phyloP scores from a whole-genome alignment of 1,140 invertebrate genomes.

The Geopemphigus sp. region DNA sequence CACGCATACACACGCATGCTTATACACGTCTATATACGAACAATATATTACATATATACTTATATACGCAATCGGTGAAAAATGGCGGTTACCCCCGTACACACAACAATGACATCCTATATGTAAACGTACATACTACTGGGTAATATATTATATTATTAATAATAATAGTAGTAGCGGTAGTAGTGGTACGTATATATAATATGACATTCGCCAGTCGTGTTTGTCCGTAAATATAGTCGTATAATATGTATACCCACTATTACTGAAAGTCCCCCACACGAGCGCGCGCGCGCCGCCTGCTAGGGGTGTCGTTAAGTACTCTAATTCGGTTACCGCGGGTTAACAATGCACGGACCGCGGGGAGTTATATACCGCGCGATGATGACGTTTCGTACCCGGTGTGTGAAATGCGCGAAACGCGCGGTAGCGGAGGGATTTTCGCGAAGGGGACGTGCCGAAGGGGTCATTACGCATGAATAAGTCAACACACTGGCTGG shows the following conservation, averaged over 20 bases:
- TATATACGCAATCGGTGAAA: conserved; percentile 5
- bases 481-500: conserved; percentile 43
- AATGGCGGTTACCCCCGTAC: conserved; percentile 18
- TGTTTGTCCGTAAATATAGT: conserved; percentile 7
- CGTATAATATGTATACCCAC: background rate
- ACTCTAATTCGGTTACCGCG: conserved; percentile 49
- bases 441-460: background rate
- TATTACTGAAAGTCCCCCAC: background rate
- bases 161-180: background rate
- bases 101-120: conserved; percentile 3
- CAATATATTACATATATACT: background rate
- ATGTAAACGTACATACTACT: too few species aligned
- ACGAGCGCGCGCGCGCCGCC: background rate
- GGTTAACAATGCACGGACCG: background rate
- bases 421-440: background rate
- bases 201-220: conserved; percentile 25
- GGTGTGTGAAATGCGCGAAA: conserved; percentile 30
- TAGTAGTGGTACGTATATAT: background rate
- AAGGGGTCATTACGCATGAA: conserved; percentile 43
- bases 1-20: background rate
- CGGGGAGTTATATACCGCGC: background rate
- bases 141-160: background rate
- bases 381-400: background rate
- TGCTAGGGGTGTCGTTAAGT: conserved; percentile 24
- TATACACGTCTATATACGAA: background rate